Conservation (phyloP, 1,140 invertebrate species). For the Propsilocerus akamusi region DNA sequence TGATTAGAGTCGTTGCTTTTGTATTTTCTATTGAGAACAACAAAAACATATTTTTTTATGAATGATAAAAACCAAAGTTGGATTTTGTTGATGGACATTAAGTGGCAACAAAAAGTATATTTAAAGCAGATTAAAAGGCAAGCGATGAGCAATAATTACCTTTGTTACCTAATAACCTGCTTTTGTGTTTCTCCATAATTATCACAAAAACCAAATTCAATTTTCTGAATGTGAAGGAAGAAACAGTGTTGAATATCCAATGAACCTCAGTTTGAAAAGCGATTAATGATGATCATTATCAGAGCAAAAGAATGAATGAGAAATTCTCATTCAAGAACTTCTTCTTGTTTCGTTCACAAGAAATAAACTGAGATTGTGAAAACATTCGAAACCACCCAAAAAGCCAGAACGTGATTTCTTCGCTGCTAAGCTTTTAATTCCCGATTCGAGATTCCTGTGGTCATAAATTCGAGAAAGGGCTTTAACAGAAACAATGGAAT, state of each 20-base stretch:
- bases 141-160: not conserved
- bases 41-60: not conserved
- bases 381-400: not conserved
- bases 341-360: too few species aligned
- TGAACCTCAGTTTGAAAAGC: not conserved
- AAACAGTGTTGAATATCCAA: not conserved
- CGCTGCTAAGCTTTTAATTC: not conserved
- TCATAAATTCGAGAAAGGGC: conserved; percentile 1
- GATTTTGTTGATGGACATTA: too few species aligned
- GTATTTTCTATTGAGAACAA: not conserved
- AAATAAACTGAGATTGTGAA: not conserved
- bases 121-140: not conserved
- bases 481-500: too few species aligned
- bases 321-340: too few species aligned
- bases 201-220: too few species aligned
- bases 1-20: not conserved
- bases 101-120: too few species aligned
- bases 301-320: too few species aligned
- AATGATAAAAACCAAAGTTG: not conserved
- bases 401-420: not conserved
- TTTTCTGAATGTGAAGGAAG: not conserved
- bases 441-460: conserved; percentile 1
- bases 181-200: not conserved
- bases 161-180: conserved; percentile 3
- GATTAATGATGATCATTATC: not conserved